These are phyloP conservation scores for Meganola albula DNA, from an alignment of 2,888 invertebrate species.

Conservation along the genomic window DNA sequence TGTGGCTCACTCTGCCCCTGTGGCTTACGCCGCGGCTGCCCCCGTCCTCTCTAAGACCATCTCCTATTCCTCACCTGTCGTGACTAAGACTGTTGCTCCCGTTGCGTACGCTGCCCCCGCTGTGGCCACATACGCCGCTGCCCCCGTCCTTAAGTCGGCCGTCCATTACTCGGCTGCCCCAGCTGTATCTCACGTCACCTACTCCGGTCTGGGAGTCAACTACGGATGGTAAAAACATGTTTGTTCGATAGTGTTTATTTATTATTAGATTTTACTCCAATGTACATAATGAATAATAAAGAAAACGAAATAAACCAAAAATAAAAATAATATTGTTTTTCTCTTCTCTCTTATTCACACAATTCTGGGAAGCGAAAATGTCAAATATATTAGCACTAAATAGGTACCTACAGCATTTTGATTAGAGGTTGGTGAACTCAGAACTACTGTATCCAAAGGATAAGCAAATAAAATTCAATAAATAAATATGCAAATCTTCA, in stretches of 20 bases:
- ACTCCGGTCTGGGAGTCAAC: conserved; percentile 19
- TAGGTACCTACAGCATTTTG: too few species aligned
- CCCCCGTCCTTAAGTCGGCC: conserved; percentile 26
- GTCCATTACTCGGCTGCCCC: conserved; percentile 16
- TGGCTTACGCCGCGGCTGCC: conserved; percentile 36
- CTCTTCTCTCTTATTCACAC: too few species aligned
- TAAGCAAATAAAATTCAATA: too few species aligned
- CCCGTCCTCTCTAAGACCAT: conserved; percentile 29
- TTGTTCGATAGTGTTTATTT: conserved; percentile 29
- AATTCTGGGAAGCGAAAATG: too few species aligned
- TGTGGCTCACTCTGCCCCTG: conserved; percentile 51
- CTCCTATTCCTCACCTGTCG: conserved; percentile 44
- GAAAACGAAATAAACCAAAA: neutral
- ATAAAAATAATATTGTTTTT: too few species aligned
- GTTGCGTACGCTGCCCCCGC: conserved; percentile 38
- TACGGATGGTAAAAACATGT: conserved; percentile 9
- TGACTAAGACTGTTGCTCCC: conserved; percentile 30
- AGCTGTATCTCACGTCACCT: conserved; percentile 22
- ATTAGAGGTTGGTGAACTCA: too few species aligned
- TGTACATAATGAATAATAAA: conserved; percentile 17
- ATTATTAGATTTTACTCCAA: conserved; percentile 18
- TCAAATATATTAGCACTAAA: too few species aligned
- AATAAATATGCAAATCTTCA: too few species aligned
- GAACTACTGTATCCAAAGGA: too few species aligned
- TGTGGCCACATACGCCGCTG: conserved; percentile 29